A percentile compares a stretch with the other conserved stretches of the same genome.
Conservation (phyloP, 2,113 vertebrate genomes). For the Daubentonia madagascariensis region DNA sequence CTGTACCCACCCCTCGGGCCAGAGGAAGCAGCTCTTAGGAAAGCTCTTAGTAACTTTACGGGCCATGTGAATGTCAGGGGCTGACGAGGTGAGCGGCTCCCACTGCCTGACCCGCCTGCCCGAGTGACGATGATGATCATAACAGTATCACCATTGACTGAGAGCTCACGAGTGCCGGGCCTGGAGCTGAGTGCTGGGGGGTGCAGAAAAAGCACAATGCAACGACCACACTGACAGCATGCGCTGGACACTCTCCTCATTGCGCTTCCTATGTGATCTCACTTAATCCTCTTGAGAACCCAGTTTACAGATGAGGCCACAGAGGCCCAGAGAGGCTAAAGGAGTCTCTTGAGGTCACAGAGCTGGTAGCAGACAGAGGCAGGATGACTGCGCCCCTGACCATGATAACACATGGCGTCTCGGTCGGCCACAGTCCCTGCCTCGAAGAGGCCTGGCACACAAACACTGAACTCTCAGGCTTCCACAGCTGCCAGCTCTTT, state of each 20-base stretch:
- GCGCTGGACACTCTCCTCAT: background rate
- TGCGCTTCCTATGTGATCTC: background rate
- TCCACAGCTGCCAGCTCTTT: background rate
- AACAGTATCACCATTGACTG: background rate
- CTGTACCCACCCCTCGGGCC: too few species aligned
- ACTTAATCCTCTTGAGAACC: background rate
- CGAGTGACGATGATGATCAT: background rate
- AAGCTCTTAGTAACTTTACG: background rate
- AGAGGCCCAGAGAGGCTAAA: background rate
- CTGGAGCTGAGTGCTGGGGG: background rate
- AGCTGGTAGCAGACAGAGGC: background rate
- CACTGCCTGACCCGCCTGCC: background rate
- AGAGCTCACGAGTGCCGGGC: background rate
- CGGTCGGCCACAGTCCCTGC: accelerated
- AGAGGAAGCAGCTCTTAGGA: background rate
- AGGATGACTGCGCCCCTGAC: too few species aligned
- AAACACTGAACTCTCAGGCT: background rate
- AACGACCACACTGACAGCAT: accelerated
- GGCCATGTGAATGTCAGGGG: background rate
- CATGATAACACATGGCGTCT: accelerated
- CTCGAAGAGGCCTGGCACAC: accelerated
- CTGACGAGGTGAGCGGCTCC: accelerated
- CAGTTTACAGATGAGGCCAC: background rate
- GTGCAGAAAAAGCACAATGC: background rate
- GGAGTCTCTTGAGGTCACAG: background rate